Evolutionary conservation across 2,113 vertebrate genomes (phyloP).

Genomic region (Phoxinus phoxinus): DNA sequence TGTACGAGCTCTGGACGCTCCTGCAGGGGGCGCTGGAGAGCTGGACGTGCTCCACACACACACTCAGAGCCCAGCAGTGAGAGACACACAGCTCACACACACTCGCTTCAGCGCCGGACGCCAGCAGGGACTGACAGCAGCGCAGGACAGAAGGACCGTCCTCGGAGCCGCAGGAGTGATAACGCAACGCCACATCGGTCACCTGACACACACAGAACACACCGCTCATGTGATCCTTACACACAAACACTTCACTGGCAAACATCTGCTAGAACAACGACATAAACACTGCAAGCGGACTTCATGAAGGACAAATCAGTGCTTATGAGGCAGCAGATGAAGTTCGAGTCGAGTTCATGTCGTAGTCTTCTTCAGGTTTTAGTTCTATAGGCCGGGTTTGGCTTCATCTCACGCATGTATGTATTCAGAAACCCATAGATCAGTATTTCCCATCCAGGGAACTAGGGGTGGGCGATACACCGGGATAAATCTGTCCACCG

Average conservation of each 20-base stretch:
- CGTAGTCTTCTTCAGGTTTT: too few species aligned
- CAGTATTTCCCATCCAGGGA: too few species aligned
- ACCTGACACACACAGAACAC: slow-evolving; percentile 74
- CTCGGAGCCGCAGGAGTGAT: slow-evolving; percentile 77
- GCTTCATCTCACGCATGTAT: too few species aligned
- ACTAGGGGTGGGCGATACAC: too few species aligned
- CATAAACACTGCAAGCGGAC: not conserved
- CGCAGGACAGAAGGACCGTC: slow-evolving; percentile 29
- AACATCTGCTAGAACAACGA: not conserved
- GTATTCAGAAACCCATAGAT: too few species aligned
- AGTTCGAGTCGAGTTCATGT: too few species aligned
- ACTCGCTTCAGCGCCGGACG: slow-evolving; percentile 74
- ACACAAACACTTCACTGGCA: not conserved
- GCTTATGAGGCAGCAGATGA: too few species aligned
- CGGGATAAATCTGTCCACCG: too few species aligned
- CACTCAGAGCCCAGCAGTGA: slow-evolving; percentile 73
- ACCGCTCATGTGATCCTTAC: not conserved
- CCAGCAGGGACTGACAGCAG: slow-evolving; percentile 87
- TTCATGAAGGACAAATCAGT: too few species aligned
- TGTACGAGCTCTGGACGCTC: slow-evolving; percentile 83
- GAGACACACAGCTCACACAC: slow-evolving; percentile 86
- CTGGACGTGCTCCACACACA: not conserved
- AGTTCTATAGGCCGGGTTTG: too few species aligned
- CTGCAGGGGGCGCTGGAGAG: slow-evolving; percentile 63
- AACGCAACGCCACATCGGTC: slow-evolving; percentile 87